A percentile compares a stretch with the other conserved stretches of the same genome.
These are phyloP conservation scores for Drosophila yakuba DNA, from an alignment of 1,140 invertebrate genomes.

Conservation along the genomic window DNA sequence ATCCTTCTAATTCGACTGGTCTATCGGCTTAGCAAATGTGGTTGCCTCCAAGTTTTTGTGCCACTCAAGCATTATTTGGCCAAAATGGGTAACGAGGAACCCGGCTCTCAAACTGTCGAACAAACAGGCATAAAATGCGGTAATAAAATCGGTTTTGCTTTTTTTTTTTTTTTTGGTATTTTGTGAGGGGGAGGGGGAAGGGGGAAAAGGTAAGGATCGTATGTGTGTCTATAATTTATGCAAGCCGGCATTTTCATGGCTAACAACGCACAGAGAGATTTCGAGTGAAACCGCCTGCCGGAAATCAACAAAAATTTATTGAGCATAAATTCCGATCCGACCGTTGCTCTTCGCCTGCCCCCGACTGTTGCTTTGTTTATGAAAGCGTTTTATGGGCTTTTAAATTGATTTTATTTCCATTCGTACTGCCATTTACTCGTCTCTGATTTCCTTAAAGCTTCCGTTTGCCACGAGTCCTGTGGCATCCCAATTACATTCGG, in stretches of 20 bases:
- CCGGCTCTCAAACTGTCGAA: conserved; percentile 37
- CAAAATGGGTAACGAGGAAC: conserved; percentile 17
- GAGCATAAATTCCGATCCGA: conserved; percentile 82
- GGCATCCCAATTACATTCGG: conserved; percentile 32
- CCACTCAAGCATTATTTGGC: conserved; percentile 76
- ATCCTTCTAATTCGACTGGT: conserved; percentile 9
- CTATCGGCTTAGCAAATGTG: conserved; percentile 33
- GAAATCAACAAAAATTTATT: conserved; percentile 84
- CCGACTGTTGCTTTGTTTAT: conserved; percentile 56
- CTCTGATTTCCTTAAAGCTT: conserved; percentile 62
- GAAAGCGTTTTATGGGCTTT: conserved; percentile 78
- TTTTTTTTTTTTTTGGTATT: background rate
- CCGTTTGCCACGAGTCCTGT: conserved; percentile 14
- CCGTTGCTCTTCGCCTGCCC: conserved; percentile 45
- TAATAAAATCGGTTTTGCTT: conserved; percentile 56
- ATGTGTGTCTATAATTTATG: conserved; percentile 69
- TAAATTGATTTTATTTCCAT: conserved; percentile 81
- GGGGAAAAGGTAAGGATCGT: conserved; percentile 51
- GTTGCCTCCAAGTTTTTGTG: conserved; percentile 59
- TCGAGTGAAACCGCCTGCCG: conserved; percentile 41
- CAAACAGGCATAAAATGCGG: conserved; percentile 62
- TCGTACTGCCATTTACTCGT: conserved; percentile 52
- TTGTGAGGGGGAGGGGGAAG: background rate
- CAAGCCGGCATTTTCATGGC: conserved; percentile 73
- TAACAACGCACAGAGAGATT: conserved; percentile 36